A percentile compares a stretch with the other conserved stretches of the same genome.
These are phyloP conservation scores for Neostethus bicornis DNA, from an alignment of 2,797 vertebrate genomes.

Conservation along the genomic window DNA sequence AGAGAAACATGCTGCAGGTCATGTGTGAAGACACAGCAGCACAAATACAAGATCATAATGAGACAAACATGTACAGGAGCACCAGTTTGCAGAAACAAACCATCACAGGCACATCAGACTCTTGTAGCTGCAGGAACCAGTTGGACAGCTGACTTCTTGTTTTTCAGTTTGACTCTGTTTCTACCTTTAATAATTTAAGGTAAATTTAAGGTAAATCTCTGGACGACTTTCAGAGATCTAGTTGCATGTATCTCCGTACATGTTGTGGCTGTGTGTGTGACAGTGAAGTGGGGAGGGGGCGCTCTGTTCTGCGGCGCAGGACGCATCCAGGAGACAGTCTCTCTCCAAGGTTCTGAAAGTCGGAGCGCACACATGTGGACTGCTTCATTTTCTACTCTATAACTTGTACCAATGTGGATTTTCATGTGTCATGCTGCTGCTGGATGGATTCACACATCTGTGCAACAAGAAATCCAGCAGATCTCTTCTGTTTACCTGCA, in stretches of 20 bases:
- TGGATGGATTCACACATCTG: conserved; percentile 62
- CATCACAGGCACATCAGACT: conserved; percentile 23
- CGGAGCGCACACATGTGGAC: conserved; percentile 53
- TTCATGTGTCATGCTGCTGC: conserved; percentile 30
- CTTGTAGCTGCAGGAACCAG: conserved; percentile 1
- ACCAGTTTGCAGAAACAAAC: conserved; percentile 16
- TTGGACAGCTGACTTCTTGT: conserved; percentile 22
- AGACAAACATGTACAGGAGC: conserved; percentile 16
- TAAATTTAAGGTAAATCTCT: too few relatives aligned
- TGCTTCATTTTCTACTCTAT: conserved; percentile 24
- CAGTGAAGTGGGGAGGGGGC: conserved; percentile 18
- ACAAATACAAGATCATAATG: not conserved
- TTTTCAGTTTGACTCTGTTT: conserved; percentile 25
- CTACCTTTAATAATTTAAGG: too few relatives aligned
- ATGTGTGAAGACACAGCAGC: conserved; percentile 39
- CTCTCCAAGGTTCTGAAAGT: conserved; percentile 78
- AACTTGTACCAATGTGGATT: conserved; percentile 58
- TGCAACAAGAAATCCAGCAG: conserved; percentile 65
- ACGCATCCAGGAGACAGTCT: conserved; percentile 66
- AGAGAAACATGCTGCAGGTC: conserved; percentile 51
- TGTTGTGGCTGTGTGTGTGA: conserved; percentile 55
- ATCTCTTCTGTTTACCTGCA: conserved; percentile 63
- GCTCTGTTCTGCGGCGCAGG: conserved; percentile 56
- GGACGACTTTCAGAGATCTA: conserved; percentile 9
- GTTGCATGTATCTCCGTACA: conserved; percentile 24